Evolutionary conservation across 2,113 vertebrate genomes (phyloP).

Genomic region (Salvator merianae): DNA sequence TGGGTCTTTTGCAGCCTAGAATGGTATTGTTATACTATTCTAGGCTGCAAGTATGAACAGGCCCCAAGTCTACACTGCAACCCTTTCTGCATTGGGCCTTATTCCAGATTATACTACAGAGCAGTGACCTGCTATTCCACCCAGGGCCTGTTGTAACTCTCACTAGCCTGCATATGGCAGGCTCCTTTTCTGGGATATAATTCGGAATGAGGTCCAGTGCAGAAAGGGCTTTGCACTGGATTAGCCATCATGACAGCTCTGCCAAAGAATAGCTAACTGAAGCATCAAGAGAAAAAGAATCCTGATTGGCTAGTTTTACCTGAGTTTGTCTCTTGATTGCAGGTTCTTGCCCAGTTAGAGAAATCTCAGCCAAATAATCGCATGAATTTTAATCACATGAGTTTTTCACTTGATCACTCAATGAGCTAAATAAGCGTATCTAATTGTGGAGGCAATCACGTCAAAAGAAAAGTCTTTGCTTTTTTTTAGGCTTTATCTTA

Average conservation of each 20-base stretch:
- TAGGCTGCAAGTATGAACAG: too few relatives aligned
- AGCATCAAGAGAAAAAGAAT: neutral
- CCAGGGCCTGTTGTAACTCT: too few relatives aligned
- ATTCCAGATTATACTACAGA: too few relatives aligned
- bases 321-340: neutral
- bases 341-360: neutral
- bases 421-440: neutral
- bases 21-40: too few relatives aligned
- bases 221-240: neutral
- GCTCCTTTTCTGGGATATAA: too few relatives aligned
- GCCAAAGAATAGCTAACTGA: neutral
- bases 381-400: neutral
- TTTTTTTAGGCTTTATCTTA: neutral
- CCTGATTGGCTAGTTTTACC: neutral
- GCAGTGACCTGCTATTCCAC: too few relatives aligned
- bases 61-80: too few relatives aligned
- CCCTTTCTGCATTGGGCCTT: too few relatives aligned
- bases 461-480: neutral
- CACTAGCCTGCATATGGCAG: too few relatives aligned
- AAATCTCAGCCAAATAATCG: neutral
- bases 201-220: too few relatives aligned
- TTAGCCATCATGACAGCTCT: neutral
- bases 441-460: neutral
- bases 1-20: too few relatives aligned
- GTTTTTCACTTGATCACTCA: neutral